phyloP scores from a whole-genome alignment of 2,888 invertebrate genomes.

The Phrixothrix hirtus region DNA sequence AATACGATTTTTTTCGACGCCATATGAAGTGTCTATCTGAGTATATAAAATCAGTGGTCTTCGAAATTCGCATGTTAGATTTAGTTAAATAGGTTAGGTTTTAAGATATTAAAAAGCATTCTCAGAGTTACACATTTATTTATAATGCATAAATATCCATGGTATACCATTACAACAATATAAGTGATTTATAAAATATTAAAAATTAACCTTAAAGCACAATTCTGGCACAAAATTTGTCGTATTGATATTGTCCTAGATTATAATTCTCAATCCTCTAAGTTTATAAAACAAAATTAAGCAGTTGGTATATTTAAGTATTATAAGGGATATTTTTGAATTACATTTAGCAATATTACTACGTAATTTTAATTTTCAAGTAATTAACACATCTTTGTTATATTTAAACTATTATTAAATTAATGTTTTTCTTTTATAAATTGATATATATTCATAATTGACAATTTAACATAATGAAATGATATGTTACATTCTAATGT shows the following conservation, averaged over 20 bases:
- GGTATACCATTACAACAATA: conserved; percentile 20
- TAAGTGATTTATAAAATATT: conserved; percentile 19
- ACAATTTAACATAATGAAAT: conserved; percentile 13
- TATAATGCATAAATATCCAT: conserved; percentile 10
- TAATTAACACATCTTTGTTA: too few species aligned
- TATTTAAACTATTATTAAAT: too few species aligned
- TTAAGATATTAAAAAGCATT: neutral
- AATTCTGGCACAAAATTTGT: conserved; percentile 5
- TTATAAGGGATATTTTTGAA: too few species aligned
- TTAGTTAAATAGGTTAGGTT: neutral
- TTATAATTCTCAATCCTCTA: conserved; percentile 1
- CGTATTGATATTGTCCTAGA: conserved; percentile 12
- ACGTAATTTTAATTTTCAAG: too few species aligned
- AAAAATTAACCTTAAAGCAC: conserved; percentile 18
- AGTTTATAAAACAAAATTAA: neutral
- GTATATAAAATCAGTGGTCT: too few species aligned
- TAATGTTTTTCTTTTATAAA: too few species aligned
- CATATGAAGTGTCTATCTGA: too few species aligned
- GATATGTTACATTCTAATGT: conserved; percentile 24
- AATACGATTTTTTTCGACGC: too few species aligned
- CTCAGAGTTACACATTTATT: conserved; percentile 8
- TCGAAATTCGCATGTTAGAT: too few species aligned
- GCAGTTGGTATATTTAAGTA: too few species aligned
- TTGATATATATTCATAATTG: conserved; percentile 10
- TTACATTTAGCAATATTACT: too few species aligned